Evolutionary conservation across 2,888 invertebrate genomes (phyloP).

Genomic region (Cephus pulcher): DNA sequence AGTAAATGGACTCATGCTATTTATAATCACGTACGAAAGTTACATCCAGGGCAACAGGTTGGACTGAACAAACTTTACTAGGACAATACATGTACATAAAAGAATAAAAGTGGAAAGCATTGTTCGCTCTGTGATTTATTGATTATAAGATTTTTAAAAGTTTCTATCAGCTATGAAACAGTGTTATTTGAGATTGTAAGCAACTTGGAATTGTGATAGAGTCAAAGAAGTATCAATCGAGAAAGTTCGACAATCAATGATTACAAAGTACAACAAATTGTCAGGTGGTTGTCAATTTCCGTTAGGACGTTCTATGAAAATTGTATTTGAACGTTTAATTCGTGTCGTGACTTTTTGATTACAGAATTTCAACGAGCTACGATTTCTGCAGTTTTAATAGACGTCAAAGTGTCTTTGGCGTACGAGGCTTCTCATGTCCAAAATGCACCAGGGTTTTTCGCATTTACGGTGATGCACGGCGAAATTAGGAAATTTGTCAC

Average conservation of each 20-base stretch:
- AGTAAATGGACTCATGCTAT: conserved; percentile 61
- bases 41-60: conserved; percentile 51
- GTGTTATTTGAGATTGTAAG: too few species aligned
- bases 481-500: conserved; percentile 46
- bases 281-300: too few species aligned
- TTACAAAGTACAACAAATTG: too few species aligned
- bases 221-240: too few species aligned
- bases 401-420: conserved; percentile 29
- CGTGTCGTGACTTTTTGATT: conserved; percentile 36
- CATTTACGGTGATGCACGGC: conserved; percentile 47
- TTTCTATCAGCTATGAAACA: too few species aligned
- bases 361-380: conserved; percentile 41
- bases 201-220: too few species aligned
- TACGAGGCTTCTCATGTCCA: conserved; percentile 46
- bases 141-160: too few species aligned
- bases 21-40: conserved; percentile 56
- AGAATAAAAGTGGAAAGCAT: too few species aligned
- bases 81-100: background rate
- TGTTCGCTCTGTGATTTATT: too few species aligned
- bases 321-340: background rate
- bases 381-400: conserved; percentile 12
- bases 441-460: conserved; percentile 47
- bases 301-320: too few species aligned
- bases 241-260: too few species aligned
- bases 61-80: conserved; percentile 51